Conservation (phyloP, 2,888 invertebrate species). For the Leptopilina syphax region DNA sequence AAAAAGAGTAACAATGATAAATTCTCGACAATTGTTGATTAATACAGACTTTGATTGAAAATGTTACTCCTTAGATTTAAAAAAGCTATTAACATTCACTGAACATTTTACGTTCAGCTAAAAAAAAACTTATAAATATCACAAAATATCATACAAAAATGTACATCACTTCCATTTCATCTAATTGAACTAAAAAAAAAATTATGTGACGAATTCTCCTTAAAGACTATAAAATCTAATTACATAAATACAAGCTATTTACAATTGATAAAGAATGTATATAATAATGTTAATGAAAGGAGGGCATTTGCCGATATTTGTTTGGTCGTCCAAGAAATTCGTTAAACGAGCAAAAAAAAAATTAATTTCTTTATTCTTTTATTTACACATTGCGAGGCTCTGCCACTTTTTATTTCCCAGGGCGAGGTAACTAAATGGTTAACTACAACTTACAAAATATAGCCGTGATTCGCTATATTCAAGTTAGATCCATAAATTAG, state of each 20-base stretch:
- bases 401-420: conserved; percentile 22
- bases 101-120: conserved; percentile 23
- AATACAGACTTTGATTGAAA: conserved; percentile 30
- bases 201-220: conserved; percentile 45
- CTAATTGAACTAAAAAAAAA: conserved; percentile 45
- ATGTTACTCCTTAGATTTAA: conserved; percentile 22
- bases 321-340: background rate
- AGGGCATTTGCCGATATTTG: background rate
- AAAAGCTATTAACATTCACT: conserved; percentile 36
- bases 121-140: conserved; percentile 68
- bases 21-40: conserved; percentile 32
- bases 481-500: conserved; percentile 67
- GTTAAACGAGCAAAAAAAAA: conserved; percentile 4
- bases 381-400: conserved; percentile 16
- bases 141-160: conserved; percentile 74
- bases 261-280: conserved; percentile 60
- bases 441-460: conserved; percentile 72
- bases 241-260: conserved; percentile 76
- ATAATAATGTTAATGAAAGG: conserved; percentile 41
- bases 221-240: conserved; percentile 66
- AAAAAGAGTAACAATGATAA: conserved; percentile 26
- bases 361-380: background rate
- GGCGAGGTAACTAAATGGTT: conserved; percentile 48
- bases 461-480: conserved; percentile 71
- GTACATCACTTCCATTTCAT: conserved; percentile 62